Percentiles rank a stretch among this genome's conserved stretches.
Evolutionary conservation across 2,888 invertebrate species (phyloP).

Genomic region (Dermolepida albohirtum): DNA sequence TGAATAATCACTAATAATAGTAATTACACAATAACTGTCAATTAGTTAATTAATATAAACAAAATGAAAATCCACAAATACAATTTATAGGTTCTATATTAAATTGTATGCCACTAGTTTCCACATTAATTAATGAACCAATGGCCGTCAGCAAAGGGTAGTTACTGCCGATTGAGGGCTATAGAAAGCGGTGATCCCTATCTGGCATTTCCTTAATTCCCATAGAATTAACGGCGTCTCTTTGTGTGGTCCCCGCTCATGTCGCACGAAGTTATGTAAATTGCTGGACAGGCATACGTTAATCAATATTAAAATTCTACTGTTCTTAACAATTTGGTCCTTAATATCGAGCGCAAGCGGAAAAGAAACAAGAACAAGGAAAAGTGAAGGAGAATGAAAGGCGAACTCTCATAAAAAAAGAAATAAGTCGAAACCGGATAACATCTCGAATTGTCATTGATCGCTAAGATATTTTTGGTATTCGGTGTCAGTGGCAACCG

Average conservation of each 20-base stretch:
- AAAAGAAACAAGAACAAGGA: no score
- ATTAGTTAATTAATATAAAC: conserved; percentile 13
- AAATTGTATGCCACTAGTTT: conserved; percentile 4
- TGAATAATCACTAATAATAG: no score
- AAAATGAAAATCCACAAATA: background rate
- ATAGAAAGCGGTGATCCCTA: conserved; percentile 8
- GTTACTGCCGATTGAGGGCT: conserved; percentile 1
- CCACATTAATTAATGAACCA: conserved; percentile 23
- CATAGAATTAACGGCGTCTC: conserved; percentile 31
- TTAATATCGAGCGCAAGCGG: no score
- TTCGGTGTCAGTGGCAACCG: conserved; percentile 58
- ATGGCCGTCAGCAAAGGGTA: background rate
- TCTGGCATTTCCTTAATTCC: conserved; percentile 32
- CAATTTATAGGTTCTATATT: conserved; percentile 7
- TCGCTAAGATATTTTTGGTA: conserved; percentile 63
- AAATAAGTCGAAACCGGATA: conserved; percentile 47
- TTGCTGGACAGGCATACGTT: conserved; percentile 4
- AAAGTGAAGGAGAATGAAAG: no score
- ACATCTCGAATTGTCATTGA: conserved; percentile 58
- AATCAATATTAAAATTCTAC: no score
- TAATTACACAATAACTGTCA: background rate
- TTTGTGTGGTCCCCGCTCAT: conserved; percentile 23
- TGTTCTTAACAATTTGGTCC: no score
- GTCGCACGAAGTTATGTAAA: conserved; percentile 7
- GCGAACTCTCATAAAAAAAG: conserved; percentile 19